Conservation (phyloP, 2,888 invertebrate genomes). For the Phortica magna region DNA sequence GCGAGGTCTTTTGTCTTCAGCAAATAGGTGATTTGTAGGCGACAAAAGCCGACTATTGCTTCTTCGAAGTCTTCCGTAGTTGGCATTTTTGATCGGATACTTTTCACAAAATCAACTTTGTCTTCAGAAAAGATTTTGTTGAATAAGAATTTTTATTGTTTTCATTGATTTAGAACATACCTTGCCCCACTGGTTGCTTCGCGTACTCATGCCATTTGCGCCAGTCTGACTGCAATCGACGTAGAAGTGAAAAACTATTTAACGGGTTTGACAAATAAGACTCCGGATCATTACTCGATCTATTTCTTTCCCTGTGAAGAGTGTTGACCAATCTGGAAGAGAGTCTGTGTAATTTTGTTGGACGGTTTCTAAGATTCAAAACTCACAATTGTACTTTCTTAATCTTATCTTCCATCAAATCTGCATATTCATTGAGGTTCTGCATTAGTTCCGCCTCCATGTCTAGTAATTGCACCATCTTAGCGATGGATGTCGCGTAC, state of each 20-base stretch:
- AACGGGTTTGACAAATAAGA: slow-evolving; percentile 51
- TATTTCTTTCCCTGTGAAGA: not conserved
- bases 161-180: slow-evolving; percentile 29
- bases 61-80: not conserved
- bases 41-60: not conserved
- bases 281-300: slow-evolving; percentile 19
- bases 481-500: slow-evolving; percentile 1
- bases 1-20: not conserved
- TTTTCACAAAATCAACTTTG: not conserved
- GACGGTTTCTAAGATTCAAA: not conserved
- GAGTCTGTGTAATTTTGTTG: not conserved
- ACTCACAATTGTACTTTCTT: slow-evolving; percentile 7
- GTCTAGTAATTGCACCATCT: not conserved
- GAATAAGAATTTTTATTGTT: not conserved
- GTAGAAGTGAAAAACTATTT: slow-evolving; percentile 46
- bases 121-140: not conserved
- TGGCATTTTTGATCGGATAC: slow-evolving; percentile 4
- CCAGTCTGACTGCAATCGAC: slow-evolving; percentile 56
- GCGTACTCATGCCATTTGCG: slow-evolving; percentile 37
- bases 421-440: not conserved
- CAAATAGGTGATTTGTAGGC: not conserved
- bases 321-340: not conserved
- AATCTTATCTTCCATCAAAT: not conserved
- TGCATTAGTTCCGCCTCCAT: not conserved
- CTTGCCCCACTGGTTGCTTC: slow-evolving; percentile 29